phyloP scores from a whole-genome alignment of 2,888 invertebrate genomes.

The Aquatica leii region DNA sequence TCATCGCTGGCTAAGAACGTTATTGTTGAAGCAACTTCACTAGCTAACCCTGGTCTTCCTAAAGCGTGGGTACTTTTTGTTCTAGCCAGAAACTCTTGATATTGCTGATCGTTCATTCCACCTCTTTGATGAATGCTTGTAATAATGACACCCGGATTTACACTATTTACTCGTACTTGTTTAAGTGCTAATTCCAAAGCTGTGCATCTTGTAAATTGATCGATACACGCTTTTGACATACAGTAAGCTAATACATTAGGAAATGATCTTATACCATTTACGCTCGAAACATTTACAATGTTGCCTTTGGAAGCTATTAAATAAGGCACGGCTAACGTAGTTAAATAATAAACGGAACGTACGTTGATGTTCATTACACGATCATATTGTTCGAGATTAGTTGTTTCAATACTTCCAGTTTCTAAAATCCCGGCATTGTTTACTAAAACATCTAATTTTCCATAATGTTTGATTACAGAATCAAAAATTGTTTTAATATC shows the following conservation, averaged over 20 bases:
- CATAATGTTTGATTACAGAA: conserved; percentile 76
- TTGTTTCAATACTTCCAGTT: conserved; percentile 84
- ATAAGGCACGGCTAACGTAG: conserved; percentile 88
- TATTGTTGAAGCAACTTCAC: conserved; percentile 90
- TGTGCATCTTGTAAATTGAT: conserved; percentile 92
- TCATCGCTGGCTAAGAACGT: conserved; percentile 90
- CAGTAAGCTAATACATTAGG: conserved; percentile 90
- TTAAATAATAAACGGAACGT: conserved; percentile 81
- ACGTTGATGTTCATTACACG: conserved; percentile 90
- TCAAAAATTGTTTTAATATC: conserved; percentile 78
- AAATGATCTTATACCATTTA: conserved; percentile 90
- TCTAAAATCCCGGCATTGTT: conserved; percentile 93
- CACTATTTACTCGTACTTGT: conserved; percentile 88
- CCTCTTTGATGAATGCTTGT: conserved; percentile 89
- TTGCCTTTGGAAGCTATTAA: conserved; percentile 85
- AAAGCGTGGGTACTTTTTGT: conserved; percentile 90
- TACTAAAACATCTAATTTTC: conserved; percentile 81
- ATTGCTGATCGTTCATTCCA: conserved; percentile 84
- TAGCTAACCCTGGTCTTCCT: conserved; percentile 82
- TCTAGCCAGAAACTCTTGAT: conserved; percentile 84
- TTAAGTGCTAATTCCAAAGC: conserved; percentile 86
- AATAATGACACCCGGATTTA: conserved; percentile 92
- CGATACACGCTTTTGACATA: conserved; percentile 92
- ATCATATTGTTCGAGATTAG: conserved; percentile 87
- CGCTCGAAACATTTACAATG: conserved; percentile 95